Base-by-base conservation (phyloP, 2,113 vertebrate species). In the Poeciliopsis turrubarensis region DNA sequence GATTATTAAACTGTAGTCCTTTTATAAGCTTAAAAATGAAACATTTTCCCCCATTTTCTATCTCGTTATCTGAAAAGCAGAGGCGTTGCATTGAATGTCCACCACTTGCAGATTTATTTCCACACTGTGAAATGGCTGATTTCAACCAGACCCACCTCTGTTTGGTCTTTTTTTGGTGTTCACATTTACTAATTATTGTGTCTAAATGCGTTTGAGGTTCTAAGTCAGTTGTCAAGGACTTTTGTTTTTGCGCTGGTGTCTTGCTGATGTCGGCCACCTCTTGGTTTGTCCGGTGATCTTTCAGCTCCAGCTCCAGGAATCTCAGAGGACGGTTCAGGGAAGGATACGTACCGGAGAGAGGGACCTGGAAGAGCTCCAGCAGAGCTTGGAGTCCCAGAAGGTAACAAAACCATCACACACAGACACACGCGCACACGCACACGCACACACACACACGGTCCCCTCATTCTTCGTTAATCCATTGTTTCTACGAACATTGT, bases 321-420 rank as follows among this genome's bases (percentile, higher is more conserved):
- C 51, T 63, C 92, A 91, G 87, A 81, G 85, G 71, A 75, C 39
- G 27, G 13, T 93, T 37, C 91, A 91, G 70, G 77, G 72, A 8
- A 89, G 80, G 78, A 89, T 89, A 0, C 80, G 67, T 9, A 78
- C 13, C 0, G 76, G 75, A 27, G 89, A 92, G 75, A 77, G 85
- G n/a, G 87, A 90, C n/a, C 44, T 91, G 75, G 90, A 87, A 65
- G 90, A 93, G 78, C 89, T 91, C 62, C 86, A 89, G 0, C 91
- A 90, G 66, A 90, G 72, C 39, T 32, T 93, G 66, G 87, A 92
- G 77, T 88, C 90, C 25, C 81, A 93, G 27, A 94, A 94, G 89
- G 93, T 94, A 51, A 78, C 14, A 47, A 69, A 78, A 26, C 51
- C 60, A 44, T 34, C 65, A 41, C 39, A 47, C 32, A 73, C 30